Base-by-base conservation (phyloP, 2,888 invertebrate genomes). In the Sarcophaga caerulescens region DNA sequence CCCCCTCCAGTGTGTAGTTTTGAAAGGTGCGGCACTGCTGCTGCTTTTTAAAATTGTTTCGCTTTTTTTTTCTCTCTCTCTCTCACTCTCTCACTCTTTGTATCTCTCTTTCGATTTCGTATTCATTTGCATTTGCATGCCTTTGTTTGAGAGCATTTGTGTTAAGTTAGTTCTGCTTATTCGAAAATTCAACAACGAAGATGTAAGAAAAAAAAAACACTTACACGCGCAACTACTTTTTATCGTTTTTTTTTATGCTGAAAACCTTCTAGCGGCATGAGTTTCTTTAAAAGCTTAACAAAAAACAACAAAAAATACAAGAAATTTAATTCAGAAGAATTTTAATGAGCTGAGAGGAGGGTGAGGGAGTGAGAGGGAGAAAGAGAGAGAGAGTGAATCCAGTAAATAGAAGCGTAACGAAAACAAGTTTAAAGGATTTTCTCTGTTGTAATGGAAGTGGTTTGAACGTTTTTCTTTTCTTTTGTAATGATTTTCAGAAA, bases 1-100 rank as follows among this genome's bases (percentile, higher is more conserved):
- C 76, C 60, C 60, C 75, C 75, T 85, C 76, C 60, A 75, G 83
- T 84, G 83, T 84, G 85, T 81, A 85, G 73, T 81, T 81, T 62
- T 60, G 65, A 45, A 77, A 81, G 79, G 84, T 84, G 81, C 84
- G 86, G 81, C 84, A 84, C 74, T 81, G 75, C 83, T 81, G 81
- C 77, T 81, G 78, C 83, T 81, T 69, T 78, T 85, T 85, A 17
- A 78, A 81, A 74, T 65, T 78, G 35, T 66, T 77, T 63, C 23
- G 35, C 3, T 68, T 77, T 73, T 52, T 59, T 63, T 71, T 62
- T n/a, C 4, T 35, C 14, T 52, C 4, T 4, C 52, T 1, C 17
- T 52, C 17, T 17, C n/a, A n/a, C 4, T 35, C 14, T 52, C 4
- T 4, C 52, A 0, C 17, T 52, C 17, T 17, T 5, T 14, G 6